Base-by-base conservation (phyloP, 2,888 invertebrate genomes). In the Mesopsocus fuscifrons region DNA sequence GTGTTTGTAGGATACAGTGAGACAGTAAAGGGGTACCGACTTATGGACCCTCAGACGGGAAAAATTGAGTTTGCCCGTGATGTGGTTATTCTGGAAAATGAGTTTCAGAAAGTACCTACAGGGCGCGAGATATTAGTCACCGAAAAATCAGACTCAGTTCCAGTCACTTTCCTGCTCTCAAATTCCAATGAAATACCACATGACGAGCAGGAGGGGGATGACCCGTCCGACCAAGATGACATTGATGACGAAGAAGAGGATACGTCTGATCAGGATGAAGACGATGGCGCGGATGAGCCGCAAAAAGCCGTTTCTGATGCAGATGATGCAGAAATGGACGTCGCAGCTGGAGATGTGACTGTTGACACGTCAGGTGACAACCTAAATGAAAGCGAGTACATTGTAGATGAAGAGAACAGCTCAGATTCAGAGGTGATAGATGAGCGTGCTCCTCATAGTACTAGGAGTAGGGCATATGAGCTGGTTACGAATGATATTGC, bases 371-470 rank as follows among this genome's bases (percentile, higher is more conserved):
- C n/a, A n/a, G n/a, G n/a, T n/a, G n/a, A n/a, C n/a, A n/a, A n/a
- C n/a, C n/a, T n/a, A n/a, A n/a, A n/a, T n/a, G n/a, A n/a, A n/a
- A n/a, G n/a, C n/a, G n/a, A n/a, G n/a, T n/a, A n/a, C n/a, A n/a
- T n/a, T n/a, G n/a, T n/a, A n/a, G n/a, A n/a, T n/a, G n/a, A n/a
- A n/a, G n/a, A n/a, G n/a, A n/a, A n/a, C n/a, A n/a, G n/a, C n/a
- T n/a, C 15, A 35, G 41, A 9, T 1, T 2, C 5, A 6, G 9
- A 41, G 34, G 41, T 17, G 11, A 22, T 34, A 34, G 20, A 31
- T 13, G 42, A 34, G 32, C 18, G 13, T 13, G 15, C 16, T 34
- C 42, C 32, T 9, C 34, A 44, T 21, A 34, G 41, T 31, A 44
- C 46, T 15, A 16, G 15, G 4, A 42, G 46, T 2, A 44, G 9